Evolutionary conservation across 1,140 invertebrate species (phyloP).

Genomic region (Cyclina sinensis): DNA sequence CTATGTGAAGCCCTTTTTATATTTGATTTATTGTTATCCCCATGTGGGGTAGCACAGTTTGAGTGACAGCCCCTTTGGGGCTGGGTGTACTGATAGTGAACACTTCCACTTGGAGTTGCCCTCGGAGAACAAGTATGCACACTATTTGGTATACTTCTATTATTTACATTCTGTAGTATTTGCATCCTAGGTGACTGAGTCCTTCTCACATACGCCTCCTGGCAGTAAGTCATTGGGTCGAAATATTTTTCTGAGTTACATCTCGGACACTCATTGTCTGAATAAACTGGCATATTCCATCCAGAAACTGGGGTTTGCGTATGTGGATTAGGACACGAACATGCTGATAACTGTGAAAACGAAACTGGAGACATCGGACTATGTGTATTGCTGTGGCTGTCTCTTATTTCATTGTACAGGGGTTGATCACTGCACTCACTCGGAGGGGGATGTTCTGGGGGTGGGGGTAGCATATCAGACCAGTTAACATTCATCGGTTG

Average conservation of each 20-base stretch:
- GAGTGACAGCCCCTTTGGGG: conserved; percentile 62
- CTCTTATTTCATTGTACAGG: conserved; percentile 65
- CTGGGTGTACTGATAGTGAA: conserved; percentile 47
- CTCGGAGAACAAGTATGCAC: conserved; percentile 54
- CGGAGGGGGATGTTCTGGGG: conserved; percentile 93
- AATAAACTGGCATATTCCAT: conserved; percentile 80
- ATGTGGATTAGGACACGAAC: conserved; percentile 83
- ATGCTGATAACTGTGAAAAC: conserved; percentile 80
- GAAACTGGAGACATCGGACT: conserved; percentile 83
- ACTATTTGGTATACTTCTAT: conserved; percentile 30
- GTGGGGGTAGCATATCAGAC: conserved; percentile 92
- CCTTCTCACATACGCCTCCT: conserved; percentile 76
- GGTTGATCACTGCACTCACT: conserved; percentile 80
- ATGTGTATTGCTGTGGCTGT: conserved; percentile 75
- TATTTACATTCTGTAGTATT: conserved; percentile 44
- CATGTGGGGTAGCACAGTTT: conserved; percentile 61
- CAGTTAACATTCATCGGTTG: conserved; percentile 90
- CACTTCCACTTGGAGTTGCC: conserved; percentile 30
- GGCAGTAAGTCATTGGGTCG: conserved; percentile 76
- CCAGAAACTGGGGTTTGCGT: conserved; percentile 68
- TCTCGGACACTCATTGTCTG: conserved; percentile 80
- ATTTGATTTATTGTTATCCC: conserved; percentile 75
- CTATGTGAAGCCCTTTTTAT: conserved; percentile 68
- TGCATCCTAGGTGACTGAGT: conserved; percentile 73
- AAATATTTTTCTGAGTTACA: conserved; percentile 78